Percentiles rank a stretch among this genome's conserved stretches.
phyloP scores from a whole-genome alignment of 2,888 invertebrate species.

The Dysmachus trigonus region DNA sequence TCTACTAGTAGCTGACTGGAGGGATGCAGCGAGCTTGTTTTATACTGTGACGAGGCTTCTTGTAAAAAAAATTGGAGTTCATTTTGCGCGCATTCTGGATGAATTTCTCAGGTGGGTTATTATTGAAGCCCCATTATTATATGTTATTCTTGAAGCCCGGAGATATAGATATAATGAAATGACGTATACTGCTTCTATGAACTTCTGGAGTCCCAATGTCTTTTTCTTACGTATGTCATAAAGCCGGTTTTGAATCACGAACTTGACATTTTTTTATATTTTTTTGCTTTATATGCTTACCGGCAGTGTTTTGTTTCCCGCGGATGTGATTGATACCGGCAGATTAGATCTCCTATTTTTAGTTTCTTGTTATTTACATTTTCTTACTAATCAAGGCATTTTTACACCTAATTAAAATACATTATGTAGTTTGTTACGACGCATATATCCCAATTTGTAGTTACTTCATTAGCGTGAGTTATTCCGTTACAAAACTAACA shows the following conservation, averaged over 20 bases:
- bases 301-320: not conserved
- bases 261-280: conserved; percentile 2
- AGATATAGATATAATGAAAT: not conserved
- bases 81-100: conserved; percentile 55
- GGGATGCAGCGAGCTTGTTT: conserved; percentile 56
- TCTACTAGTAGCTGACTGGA: conserved; percentile 61
- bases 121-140: no score
- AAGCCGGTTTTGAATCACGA: conserved; percentile 4
- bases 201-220: not conserved
- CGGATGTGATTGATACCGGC: not conserved
- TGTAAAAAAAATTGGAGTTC: conserved; percentile 54
- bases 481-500: not conserved
- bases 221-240: not conserved
- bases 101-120: conserved; percentile 53
- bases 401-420: not conserved
- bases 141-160: not conserved
- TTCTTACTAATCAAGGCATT: not conserved
- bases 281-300: not conserved
- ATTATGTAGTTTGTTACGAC: not conserved
- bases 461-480: not conserved
- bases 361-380: not conserved
- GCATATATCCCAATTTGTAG: not conserved
- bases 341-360: not conserved
- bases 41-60: conserved; percentile 57
- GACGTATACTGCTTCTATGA: not conserved